Conservation (phyloP, 2,888 invertebrate species). For the Cistogaster globosa region DNA sequence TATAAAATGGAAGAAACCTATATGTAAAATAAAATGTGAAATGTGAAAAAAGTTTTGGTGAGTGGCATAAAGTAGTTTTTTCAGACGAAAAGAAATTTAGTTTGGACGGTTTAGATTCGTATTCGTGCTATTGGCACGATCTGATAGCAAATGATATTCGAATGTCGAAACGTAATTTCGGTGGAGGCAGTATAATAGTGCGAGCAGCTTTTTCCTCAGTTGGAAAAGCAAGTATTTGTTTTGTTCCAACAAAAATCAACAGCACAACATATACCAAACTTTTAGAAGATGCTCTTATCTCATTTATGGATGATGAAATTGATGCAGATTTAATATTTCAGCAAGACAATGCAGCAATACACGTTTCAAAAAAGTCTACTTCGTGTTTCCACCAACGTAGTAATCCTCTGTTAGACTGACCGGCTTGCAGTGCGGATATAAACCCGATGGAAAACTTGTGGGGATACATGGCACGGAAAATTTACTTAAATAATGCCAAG, state of each 20-base stretch:
- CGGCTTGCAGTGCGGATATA: neutral
- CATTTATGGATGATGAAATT: neutral
- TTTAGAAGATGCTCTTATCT: neutral
- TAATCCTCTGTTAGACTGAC: neutral
- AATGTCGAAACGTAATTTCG: neutral
- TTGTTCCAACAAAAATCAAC: neutral
- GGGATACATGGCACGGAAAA: neutral
- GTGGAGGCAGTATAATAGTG: neutral
- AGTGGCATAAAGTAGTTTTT: constrained; percentile 1
- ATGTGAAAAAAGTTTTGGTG: neutral
- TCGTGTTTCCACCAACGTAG: too few species aligned
- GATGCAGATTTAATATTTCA: neutral
- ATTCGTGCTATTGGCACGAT: neutral
- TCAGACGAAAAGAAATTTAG: too few species aligned
- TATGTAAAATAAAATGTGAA: neutral
- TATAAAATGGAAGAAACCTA: too few species aligned
- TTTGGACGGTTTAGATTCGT: too few species aligned
- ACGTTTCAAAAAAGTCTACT: too few species aligned
- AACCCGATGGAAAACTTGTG: constrained; percentile 4
- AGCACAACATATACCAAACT: neutral
- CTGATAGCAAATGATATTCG: neutral
- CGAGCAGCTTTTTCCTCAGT: too few species aligned
- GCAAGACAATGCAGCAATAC: too few species aligned
- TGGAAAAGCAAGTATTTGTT: too few species aligned
- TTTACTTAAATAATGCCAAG: neutral